These are phyloP conservation scores for Agriopis aurantiaria DNA, from an alignment of 2,888 invertebrate species.

Conservation along the genomic window DNA sequence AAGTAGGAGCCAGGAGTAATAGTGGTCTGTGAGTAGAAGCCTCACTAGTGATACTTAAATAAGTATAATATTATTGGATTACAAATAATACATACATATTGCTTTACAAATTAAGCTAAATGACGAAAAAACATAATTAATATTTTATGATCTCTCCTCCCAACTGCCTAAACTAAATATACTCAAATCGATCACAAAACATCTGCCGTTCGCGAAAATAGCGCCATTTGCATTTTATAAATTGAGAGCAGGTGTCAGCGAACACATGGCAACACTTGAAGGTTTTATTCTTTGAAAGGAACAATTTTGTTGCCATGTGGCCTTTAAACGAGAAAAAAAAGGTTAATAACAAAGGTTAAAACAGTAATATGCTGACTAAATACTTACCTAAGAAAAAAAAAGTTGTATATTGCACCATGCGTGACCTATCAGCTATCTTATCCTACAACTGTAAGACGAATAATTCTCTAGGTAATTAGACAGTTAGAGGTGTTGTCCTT, in stretches of 20 bases:
- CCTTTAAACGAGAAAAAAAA: slow-evolving; percentile 23
- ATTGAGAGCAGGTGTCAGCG: slow-evolving; percentile 53
- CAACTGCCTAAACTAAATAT: slow-evolving; percentile 20
- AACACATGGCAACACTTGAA: slow-evolving; percentile 36
- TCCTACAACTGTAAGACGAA: not conserved
- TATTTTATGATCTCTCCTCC: not conserved
- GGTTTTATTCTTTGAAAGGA: slow-evolving; percentile 9
- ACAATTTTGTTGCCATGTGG: slow-evolving; percentile 13
- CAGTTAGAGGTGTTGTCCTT: not conserved
- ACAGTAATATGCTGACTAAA: not conserved
- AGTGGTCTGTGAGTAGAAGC: too few relatives aligned
- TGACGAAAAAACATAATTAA: too few relatives aligned
- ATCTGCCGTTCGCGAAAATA: slow-evolving; percentile 55
- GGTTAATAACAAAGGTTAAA: slow-evolving; percentile 2
- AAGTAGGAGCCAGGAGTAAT: too few relatives aligned
- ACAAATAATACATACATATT: too few relatives aligned
- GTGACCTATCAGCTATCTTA: not conserved
- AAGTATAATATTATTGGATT: too few relatives aligned
- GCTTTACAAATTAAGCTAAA: too few relatives aligned
- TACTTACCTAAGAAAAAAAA: slow-evolving; percentile 5
- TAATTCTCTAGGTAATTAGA: not conserved
- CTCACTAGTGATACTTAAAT: too few relatives aligned
- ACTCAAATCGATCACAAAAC: slow-evolving; percentile 42
- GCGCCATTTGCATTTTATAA: slow-evolving; percentile 50
- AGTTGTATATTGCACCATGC: not conserved